Base-by-base conservation (phyloP, 2,797 vertebrate genomes). In the Toxotes lorentzi region DNA sequence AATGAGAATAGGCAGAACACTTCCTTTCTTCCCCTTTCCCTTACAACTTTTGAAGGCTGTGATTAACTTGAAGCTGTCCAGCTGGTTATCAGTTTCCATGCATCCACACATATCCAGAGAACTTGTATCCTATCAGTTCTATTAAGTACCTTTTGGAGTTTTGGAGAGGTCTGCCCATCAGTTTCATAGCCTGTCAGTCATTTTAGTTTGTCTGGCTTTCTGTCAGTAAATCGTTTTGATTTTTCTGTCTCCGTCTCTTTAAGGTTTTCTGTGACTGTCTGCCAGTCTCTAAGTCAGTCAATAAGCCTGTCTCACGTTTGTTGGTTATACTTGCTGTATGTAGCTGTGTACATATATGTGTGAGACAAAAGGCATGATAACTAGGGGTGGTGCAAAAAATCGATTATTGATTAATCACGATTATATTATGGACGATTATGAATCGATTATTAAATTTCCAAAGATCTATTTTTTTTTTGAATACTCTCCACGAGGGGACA, bases 11-110 rank as follows among this genome's bases (percentile, higher is more conserved):
- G 69, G 51, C 78, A 65, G 56, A 85, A 41, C 69, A 51, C 64
- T 78, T 58, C 68, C 30, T 86, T 83, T 79, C 80, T 83, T 79
- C 73, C 62, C 38, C 7, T 63, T 75, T 79, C 24, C 40, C 51
- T 73, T 76, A 9, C 41, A 76, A 50, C 57, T 69, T 84, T 81
- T 78, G 63, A 71, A 75, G 73, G 61, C 61, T 21, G 43, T 54
- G 75, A 84, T 88, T 80, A 61, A 79, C 82, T 81, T 65, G 71
- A 83, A 60, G 80, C 82, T 85, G 89, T 88, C 89, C 84, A 66
- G 68, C 77, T 87, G 82, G 89, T 92, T 94, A 95, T 95, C 92
- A 50, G 77, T 76, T 76, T 64, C 81, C 86, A 81, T 81, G 84
- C 70, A 60, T 79, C 81, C 64, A 27, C 86, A 85, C 65, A 69